phyloP scores from a whole-genome alignment of 2,888 invertebrate species.

The Selenia dentaria region DNA sequence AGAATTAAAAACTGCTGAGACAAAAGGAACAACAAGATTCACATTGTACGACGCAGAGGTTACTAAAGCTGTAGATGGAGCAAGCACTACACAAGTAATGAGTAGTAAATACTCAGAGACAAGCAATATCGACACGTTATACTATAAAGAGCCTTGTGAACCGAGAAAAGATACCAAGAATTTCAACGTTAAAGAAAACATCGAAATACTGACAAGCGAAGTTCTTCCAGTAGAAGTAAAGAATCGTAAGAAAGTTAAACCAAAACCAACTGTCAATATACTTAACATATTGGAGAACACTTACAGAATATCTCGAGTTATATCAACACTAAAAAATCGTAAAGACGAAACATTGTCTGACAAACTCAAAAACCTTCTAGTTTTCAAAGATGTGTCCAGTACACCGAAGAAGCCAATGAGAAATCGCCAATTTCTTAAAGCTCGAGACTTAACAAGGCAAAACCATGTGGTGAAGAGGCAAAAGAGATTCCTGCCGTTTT shows the following conservation, averaged over 20 bases:
- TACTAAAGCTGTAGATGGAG: background rate
- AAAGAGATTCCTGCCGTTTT: slow-evolving; percentile 56
- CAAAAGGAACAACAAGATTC: background rate
- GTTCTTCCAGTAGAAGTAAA: background rate
- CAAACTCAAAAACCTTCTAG: slow-evolving; percentile 14
- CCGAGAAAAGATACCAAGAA: background rate
- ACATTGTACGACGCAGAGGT: slow-evolving; percentile 4
- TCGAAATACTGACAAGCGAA: background rate
- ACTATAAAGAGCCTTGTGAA: slow-evolving; percentile 20
- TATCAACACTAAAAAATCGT: slow-evolving; percentile 13
- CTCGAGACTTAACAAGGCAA: slow-evolving; percentile 1
- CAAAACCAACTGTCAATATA: slow-evolving; percentile 9
- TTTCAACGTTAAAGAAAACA: background rate
- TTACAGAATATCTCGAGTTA: slow-evolving; percentile 14
- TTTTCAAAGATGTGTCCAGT: slow-evolving; percentile 1
- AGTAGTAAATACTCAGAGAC: background rate
- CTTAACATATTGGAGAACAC: slow-evolving; percentile 10
- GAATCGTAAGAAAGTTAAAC: slow-evolving; percentile 1
- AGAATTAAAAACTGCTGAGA: background rate
- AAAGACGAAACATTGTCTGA: slow-evolving; percentile 5
- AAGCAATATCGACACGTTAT: background rate
- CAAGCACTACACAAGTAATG: background rate
- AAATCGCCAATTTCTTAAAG: slow-evolving; percentile 6
- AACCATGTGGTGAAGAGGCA: slow-evolving; percentile 40
- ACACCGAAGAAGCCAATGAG: background rate